Conservation (phyloP, 2,797 vertebrate genomes). For the Lophura swinhoii region DNA sequence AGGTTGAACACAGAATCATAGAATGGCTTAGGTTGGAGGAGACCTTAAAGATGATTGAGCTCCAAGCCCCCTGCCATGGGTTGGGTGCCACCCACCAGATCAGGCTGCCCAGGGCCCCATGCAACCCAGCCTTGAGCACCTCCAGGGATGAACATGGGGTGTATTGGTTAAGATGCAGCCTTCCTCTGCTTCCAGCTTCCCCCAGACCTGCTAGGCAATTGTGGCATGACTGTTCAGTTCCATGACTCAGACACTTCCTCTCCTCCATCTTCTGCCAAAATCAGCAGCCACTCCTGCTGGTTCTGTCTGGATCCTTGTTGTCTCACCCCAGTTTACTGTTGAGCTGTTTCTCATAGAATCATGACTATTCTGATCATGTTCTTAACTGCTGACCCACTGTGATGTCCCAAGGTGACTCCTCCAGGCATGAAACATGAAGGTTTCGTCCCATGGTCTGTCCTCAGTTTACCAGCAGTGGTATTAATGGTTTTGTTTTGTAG, state of each 20-base stretch:
- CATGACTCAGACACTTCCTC: background rate
- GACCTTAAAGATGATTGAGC: too few relatives aligned
- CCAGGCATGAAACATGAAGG: background rate
- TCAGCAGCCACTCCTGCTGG: background rate
- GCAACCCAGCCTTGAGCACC: too few relatives aligned
- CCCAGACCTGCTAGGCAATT: background rate
- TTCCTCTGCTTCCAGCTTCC: background rate
- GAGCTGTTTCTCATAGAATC: background rate
- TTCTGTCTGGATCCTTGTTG: background rate
- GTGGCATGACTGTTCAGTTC: background rate
- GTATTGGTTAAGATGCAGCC: background rate
- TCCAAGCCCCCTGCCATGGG: too few relatives aligned
- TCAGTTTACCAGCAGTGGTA: fast-evolving
- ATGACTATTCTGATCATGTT: background rate
- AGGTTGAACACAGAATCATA: background rate
- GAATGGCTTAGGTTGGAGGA: too few relatives aligned
- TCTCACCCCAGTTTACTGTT: background rate
- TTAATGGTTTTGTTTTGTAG: background rate
- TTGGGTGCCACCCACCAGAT: too few relatives aligned
- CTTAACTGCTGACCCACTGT: background rate
- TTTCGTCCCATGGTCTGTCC: background rate
- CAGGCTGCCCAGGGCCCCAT: too few relatives aligned
- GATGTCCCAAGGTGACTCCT: background rate
- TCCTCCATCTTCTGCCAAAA: background rate
- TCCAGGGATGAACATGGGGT: background rate